phyloP scores from a whole-genome alignment of 1,140 invertebrate species.

The Leptinotarsa defecta region DNA sequence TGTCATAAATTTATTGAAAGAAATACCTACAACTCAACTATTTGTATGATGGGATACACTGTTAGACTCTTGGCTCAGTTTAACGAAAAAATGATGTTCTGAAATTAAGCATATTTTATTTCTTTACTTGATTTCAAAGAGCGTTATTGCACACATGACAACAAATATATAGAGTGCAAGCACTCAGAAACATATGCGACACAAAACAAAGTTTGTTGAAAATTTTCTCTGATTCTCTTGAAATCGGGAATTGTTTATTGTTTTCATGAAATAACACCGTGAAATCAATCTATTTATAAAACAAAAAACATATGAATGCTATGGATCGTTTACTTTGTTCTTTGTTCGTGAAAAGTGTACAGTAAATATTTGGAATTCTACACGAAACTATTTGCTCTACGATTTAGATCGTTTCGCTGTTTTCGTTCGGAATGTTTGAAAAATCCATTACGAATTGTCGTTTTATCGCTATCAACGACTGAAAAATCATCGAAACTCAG shows the following conservation, averaged over 20 bases:
- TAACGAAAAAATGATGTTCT: too few species aligned
- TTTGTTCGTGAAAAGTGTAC: conserved; percentile 2
- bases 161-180: not conserved
- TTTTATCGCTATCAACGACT: not conserved
- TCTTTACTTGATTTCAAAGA: too few species aligned
- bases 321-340: conserved; percentile 1
- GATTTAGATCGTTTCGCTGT: not conserved
- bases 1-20: too few species aligned
- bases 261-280: not conserved
- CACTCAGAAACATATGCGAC: not conserved
- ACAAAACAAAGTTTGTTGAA: not conserved
- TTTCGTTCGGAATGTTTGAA: not conserved
- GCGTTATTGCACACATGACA: too few species aligned
- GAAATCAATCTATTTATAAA: conserved; percentile 6
- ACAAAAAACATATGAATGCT: not conserved
- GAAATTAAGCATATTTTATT: too few species aligned
- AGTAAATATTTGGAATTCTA: conserved; percentile 1
- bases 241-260: not conserved
- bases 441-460: not conserved
- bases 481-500: too few species aligned
- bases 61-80: too few species aligned
- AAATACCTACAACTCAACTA: too few species aligned
- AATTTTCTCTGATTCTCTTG: not conserved
- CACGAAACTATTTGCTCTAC: conserved; percentile 3
- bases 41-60: too few species aligned